Evolutionary conservation across 1,140 invertebrate species (phyloP), one percentile per base, ranked within the genome.

Genomic region (Drosophila nigrodunni): DNA sequence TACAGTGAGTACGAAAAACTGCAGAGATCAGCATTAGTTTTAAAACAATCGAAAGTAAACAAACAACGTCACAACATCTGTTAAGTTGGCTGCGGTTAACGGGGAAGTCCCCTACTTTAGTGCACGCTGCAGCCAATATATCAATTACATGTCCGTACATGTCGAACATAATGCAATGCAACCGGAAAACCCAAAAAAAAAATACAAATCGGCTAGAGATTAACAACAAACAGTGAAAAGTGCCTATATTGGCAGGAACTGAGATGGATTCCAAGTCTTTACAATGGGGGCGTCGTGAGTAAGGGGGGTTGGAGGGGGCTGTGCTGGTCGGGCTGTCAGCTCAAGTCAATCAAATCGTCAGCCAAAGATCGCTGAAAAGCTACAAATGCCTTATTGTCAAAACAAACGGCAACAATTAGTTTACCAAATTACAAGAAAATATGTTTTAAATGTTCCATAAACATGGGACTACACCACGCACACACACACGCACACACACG

Each of bases 401-500:
- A 90, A 90, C 87, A 89, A 78, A 74, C 58, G 75, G 77, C 82
- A 74, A 89, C 85, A 90, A 90, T 90, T 91, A 91, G 87, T 90
- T 91, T 91, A 91, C 88, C 88, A 79, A 91, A 91, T 91, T 91
- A 91, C 88, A 91, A 85, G 75, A 91, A 87, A 89, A 89, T 89
- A 89, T 89, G 89, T 83, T 67, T 89, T 89, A 89, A 89, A 89
- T 81, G 85, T 78, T 89, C 64, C 69, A 90, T 76, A 89, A 89
- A 89, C 85, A 88, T 77, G 78, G 39, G 39, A 41, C 39, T 41
- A 41, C 41, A 43, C 41, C 41, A 43, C 11, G 5, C 61, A 72
- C 52, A 52, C 46, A 21, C 50, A 44, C 50, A 35, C 47, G 25
- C 62, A 50, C 64, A 15, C 50, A 65, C 68, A 54, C 35, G 64